These are phyloP conservation scores for Cirrhinus molitorella DNA, from an alignment of 2,797 vertebrate species.

Conservation along the genomic window DNA sequence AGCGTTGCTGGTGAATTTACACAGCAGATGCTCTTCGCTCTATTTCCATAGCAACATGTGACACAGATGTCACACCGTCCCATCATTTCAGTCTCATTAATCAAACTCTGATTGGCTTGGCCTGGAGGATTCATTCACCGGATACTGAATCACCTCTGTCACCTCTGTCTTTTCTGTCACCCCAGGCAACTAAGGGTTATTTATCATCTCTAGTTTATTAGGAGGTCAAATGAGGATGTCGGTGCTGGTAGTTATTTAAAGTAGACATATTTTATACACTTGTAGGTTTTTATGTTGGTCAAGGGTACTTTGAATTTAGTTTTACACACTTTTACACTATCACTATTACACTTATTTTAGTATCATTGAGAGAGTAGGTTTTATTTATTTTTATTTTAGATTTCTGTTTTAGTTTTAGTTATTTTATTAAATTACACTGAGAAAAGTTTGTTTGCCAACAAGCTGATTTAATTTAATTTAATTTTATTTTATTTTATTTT, in stretches of 20 bases:
- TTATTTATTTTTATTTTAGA: too few relatives aligned
- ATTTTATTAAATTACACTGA: too few relatives aligned
- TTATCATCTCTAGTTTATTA: not conserved
- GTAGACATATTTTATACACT: not conserved
- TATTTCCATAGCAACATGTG: slow-evolving; percentile 51
- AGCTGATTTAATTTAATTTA: not conserved
- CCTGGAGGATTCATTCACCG: not conserved
- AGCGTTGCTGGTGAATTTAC: slow-evolving; percentile 23
- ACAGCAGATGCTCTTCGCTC: slow-evolving; percentile 41
- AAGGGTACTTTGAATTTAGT: too few relatives aligned
- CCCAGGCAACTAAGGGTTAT: not conserved
- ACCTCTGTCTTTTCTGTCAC: slow-evolving; percentile 16
- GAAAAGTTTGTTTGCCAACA: too few relatives aligned
- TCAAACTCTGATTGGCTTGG: slow-evolving; percentile 29
- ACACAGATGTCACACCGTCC: slow-evolving; percentile 41
- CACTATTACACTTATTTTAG: too few relatives aligned
- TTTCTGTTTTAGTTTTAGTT: too few relatives aligned
- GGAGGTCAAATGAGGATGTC: not conserved
- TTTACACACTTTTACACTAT: too few relatives aligned
- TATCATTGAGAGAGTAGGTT: too few relatives aligned
- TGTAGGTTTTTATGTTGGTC: not conserved
- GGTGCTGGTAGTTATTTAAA: not conserved
- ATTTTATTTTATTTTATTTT: not conserved
- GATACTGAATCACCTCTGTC: slow-evolving; percentile 19
- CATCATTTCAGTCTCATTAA: slow-evolving; percentile 27